phyloP scores from a whole-genome alignment of 2,888 invertebrate genomes.

The Hecatera dysodea region DNA sequence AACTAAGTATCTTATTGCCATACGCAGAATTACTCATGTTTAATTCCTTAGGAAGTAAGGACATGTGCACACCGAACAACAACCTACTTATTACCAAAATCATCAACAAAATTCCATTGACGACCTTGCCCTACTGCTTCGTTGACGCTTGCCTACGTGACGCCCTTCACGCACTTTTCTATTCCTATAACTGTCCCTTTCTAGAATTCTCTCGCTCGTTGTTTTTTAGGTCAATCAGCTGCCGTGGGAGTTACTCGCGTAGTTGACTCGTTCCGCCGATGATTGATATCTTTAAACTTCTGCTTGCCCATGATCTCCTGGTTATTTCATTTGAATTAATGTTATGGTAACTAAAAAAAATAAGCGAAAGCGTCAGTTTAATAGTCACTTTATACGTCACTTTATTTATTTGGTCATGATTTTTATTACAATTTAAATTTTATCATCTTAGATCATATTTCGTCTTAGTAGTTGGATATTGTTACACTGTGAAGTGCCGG shows the following conservation, averaged over 20 bases:
- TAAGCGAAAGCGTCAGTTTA: conserved; percentile 14
- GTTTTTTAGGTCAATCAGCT: conserved; percentile 78
- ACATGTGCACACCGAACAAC: conserved; percentile 41
- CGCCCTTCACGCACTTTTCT: conserved; percentile 75
- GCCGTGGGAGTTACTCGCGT: conserved; percentile 63
- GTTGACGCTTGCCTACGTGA: conserved; percentile 81
- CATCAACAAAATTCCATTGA: conserved; percentile 65
- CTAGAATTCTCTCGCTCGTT: conserved; percentile 60
- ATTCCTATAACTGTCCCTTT: conserved; percentile 71
- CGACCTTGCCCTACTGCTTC: conserved; percentile 80
- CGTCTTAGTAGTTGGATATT: conserved; percentile 11
- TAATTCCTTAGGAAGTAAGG: conserved; percentile 33
- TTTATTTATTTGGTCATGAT: conserved; percentile 20
- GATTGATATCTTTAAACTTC: conserved; percentile 66
- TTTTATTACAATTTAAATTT: conserved; percentile 22
- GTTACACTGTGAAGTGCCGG: conserved; percentile 9
- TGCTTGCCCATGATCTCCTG: conserved; percentile 39
- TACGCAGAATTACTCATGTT: conserved; percentile 15
- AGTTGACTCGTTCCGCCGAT: conserved; percentile 43
- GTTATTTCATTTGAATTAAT: conserved; percentile 51
- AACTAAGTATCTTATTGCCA: conserved; percentile 15
- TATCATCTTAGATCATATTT: conserved; percentile 5
- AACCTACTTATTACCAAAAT: conserved; percentile 51
- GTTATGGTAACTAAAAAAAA: conserved; percentile 24
- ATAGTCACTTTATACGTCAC: conserved; percentile 16